phyloP scores from a whole-genome alignment of 64 coral and sea anemone species.

The Montipora cactus region DNA sequence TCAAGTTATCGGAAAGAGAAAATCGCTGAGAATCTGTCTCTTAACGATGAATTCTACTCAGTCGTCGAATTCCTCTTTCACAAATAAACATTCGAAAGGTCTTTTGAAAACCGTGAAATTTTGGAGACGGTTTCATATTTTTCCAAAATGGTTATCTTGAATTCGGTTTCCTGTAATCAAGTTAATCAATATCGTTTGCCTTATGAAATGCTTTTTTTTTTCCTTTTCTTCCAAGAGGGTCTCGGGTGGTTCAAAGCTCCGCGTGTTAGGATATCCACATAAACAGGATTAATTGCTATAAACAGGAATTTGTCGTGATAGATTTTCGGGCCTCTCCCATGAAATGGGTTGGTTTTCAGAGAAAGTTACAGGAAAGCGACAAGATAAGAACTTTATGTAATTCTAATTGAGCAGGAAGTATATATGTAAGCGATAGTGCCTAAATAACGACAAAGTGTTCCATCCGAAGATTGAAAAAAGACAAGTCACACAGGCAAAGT shows the following conservation, averaged over 20 bases:
- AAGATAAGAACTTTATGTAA: background rate
- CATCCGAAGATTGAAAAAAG: background rate
- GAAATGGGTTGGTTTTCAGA: background rate
- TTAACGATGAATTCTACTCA: background rate
- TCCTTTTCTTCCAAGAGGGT: background rate
- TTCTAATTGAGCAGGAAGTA: background rate
- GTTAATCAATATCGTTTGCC: background rate
- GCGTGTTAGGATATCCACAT: background rate
- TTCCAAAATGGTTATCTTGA: background rate
- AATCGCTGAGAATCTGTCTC: background rate
- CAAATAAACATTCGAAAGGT: conserved; percentile 22
- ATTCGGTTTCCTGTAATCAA: background rate
- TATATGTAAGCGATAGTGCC: background rate
- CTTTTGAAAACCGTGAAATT: background rate
- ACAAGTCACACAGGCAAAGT: background rate
- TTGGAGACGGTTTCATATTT: background rate
- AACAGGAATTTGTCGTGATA: background rate
- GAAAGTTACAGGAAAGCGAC: background rate
- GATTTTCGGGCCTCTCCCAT: background rate
- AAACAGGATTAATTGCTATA: background rate
- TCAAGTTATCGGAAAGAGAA: background rate
- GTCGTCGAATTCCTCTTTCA: conserved; percentile 1
- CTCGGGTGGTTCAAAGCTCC: background rate
- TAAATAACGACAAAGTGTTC: background rate
- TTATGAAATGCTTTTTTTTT: background rate